These are phyloP conservation scores for Ctena decussata DNA, from an alignment of 2,888 invertebrate genomes.

Conservation along the genomic window DNA sequence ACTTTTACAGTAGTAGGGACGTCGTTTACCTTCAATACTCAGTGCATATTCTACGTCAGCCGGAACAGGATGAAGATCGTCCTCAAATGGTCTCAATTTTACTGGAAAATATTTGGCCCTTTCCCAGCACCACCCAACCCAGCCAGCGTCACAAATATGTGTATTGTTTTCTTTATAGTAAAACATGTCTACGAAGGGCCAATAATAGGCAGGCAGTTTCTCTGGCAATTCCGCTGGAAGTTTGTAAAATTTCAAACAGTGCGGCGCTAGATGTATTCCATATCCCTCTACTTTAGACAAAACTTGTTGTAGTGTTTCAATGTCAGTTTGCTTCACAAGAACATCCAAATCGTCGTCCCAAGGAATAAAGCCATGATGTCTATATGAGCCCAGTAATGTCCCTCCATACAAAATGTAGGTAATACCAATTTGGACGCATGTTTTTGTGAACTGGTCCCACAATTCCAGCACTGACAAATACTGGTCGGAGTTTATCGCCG, in stretches of 20 bases:
- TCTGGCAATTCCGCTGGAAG: not conserved
- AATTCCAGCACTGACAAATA: not conserved
- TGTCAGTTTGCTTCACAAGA: not conserved
- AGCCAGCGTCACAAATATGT: not conserved
- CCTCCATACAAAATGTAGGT: not conserved
- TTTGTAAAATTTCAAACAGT: not conserved
- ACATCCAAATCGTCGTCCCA: not conserved
- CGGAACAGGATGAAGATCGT: not conserved
- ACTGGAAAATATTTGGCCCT: not conserved
- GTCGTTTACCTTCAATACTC: not conserved
- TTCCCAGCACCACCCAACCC: not conserved
- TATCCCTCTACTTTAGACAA: no score
- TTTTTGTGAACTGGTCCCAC: not conserved
- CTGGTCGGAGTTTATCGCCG: not conserved
- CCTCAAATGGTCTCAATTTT: not conserved
- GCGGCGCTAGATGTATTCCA: not conserved
- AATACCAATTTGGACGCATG: not conserved
- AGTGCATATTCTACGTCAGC: not conserved
- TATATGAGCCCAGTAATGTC: not conserved
- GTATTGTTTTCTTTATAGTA: not conserved
- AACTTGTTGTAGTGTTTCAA: not conserved
- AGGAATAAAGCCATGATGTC: not conserved
- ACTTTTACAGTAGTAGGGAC: not conserved
- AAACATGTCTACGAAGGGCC: not conserved
- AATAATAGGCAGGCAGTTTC: not conserved